Base-by-base conservation (phyloP, 2,888 invertebrate species). In the Melitaea athalia region DNA sequence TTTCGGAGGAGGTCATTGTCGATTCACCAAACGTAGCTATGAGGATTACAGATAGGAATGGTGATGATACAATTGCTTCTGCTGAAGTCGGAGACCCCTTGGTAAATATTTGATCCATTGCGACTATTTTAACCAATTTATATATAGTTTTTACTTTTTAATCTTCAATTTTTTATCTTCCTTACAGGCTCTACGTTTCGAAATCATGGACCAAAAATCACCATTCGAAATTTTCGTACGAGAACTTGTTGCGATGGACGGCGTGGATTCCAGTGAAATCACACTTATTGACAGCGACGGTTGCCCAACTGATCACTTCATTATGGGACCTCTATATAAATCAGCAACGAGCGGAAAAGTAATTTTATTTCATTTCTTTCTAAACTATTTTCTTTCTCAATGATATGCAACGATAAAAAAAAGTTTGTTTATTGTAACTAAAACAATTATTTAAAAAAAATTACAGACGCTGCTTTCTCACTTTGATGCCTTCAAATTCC, bases 401-500 rank as follows among this genome's bases (percentile, higher is more conserved):
- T 12, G 11, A 31, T 11, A 53, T 38, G 14, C 14, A 31, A 0
- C 31, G 5, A 31, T 12, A 53, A 5, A 8, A 17, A 50, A 15
- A 7, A 15, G 7, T 50, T 50, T 50, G 0, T 15, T 47, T n/a
- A 47, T n/a, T n/a, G 14, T 47, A 47, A 14, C 50, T 50, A 50
- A 50, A 4, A 15, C 24, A 8, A 24, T 17, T 5, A 33, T 33
- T 55, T 55, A 33, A 10, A 7, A 17, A 50, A 50, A 31, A 49
- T 88, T 91, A 59, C 94, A 97, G 96, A 95, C 97, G 78, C 93
- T 98, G 72, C 92, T 98, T 71, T 98, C 98, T 64, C 96, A 97
- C 90, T 98, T 98, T 91, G 98, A 98, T 87, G 98, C 98, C 49
- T 98, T 98, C 94, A 98, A 98, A 88, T 98, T 98, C 94, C 98